Base-by-base conservation (phyloP, 1,140 invertebrate species). In the Linepithema humile region DNA sequence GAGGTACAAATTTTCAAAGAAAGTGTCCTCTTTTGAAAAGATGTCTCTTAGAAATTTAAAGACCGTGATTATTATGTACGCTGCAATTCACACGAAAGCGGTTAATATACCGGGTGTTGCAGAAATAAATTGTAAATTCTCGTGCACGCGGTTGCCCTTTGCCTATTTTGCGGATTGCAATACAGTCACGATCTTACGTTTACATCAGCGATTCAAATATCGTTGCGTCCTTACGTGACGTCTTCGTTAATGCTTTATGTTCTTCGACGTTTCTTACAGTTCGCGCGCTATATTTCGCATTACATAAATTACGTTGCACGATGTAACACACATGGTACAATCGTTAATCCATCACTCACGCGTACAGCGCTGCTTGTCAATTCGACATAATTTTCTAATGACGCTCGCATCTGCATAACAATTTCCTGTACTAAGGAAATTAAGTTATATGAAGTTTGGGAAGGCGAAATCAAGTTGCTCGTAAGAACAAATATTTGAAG, bases 401-500 rank as follows among this genome's bases (percentile, higher is more conserved):
- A 69, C 23, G 35, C 40, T 69, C 35, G 64, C 62, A 69, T 55
- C 48, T 40, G 35, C 48, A 35, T 35, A 20, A 20, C 26, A 69
- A 67, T 74, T 78, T n/a, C 45, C 23, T 40, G 43, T 10, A 38
- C 43, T 12, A 43, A 43, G 43, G 9, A 12, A n/a, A n/a, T 12
- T 9, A 43, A 43, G 7, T 65, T 17, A 26, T 75, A 40, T 53
- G 20, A 70, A 55, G 29, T 73, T 74, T n/a, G 17, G 62, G 67
- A 57, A 70, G 74, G 45, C 55, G 40, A 32, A 62, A 72, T 75
- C 67, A 86, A 84, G 74, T 57, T 75, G 35, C 62, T 78, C 23
- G 40, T 26, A 35, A 40, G 45, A 53, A 78, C 72, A 88, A 88
- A 88, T 78, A 78, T 88, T 88, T 87, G 43, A 88, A 59, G 59